Base-by-base conservation (phyloP, 1,140 invertebrate species). In the Drosophila gunungcola region DNA sequence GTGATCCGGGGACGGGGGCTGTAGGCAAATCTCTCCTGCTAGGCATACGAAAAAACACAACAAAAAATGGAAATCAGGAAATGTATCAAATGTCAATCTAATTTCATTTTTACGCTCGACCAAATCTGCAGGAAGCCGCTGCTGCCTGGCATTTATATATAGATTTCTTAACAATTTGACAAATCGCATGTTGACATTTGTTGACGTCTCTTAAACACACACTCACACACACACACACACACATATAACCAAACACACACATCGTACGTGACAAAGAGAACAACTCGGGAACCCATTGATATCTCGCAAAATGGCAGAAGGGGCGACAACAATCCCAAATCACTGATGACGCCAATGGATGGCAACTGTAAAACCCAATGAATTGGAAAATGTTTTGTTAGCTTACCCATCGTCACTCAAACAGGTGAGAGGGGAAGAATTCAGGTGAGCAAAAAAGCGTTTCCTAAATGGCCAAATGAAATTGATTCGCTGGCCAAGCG, bases 71-170 rank as follows among this genome's bases (percentile, higher is more conserved):
- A 25, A 69, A 60, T 32, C 52, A 46, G 67, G 11, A 69, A 68
- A 90, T 88, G 74, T 91, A 88, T 91, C 88, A 91, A 83, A 89
- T 91, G 80, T 88, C 88, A 91, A 91, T 91, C 83, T 91, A 91
- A 91, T 91, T 91, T 91, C 83, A 85, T 89, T 91, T 85, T 82
- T 77, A 80, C 69, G 89, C 89, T 78, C 81, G 64, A 91, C 57
- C 84, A 89, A 16, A 54, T 60, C 54, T 52, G 27, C 16, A 51
- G 43, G 52, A 77, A 52, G 73, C 46, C 73, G 49, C 62, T 58
- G 60, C 42, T 61, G 60, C 43, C 49, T 61, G 56, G 58, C 79
- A 69, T 70, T 79, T 73, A 67, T 43, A 67, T 62, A 67, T 48
- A 58, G 57, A 56, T 62, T 77, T 80, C 75, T 81, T 48, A 77